These are phyloP conservation scores for Oscheius sp. DNA, from an alignment of 1,140 invertebrate genomes.

Conservation along the genomic window DNA sequence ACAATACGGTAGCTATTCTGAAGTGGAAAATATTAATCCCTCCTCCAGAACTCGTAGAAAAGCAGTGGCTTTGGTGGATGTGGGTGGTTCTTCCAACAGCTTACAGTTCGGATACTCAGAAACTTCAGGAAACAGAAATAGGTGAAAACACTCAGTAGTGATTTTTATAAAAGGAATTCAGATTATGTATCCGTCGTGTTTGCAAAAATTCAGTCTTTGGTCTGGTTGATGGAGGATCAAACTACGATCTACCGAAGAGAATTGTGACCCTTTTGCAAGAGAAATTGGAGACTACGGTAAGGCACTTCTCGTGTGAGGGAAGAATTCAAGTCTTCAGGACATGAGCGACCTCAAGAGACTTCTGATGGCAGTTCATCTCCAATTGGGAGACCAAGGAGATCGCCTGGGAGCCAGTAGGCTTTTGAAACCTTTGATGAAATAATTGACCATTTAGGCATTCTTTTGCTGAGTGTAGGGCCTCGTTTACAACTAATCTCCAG, in stretches of 20 bases:
- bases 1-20: slow-evolving; percentile 14
- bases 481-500: neutral
- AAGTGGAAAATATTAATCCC: slow-evolving; percentile 1
- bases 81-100: slow-evolving; percentile 12
- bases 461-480: neutral
- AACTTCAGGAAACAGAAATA: slow-evolving; percentile 29
- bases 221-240: slow-evolving; percentile 31
- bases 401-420: slow-evolving; percentile 30
- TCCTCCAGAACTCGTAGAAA: neutral
- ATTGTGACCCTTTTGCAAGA: neutral
- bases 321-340: slow-evolving; percentile 9
- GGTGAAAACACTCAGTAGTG: neutral
- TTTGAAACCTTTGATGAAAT: neutral
- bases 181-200: slow-evolving; percentile 32
- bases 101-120: slow-evolving; percentile 22
- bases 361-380: slow-evolving; percentile 10
- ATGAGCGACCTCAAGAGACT: slow-evolving; percentile 1
- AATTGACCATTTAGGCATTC: neutral
- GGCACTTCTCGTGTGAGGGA: neutral
- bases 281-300: slow-evolving; percentile 4
- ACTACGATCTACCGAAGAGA: slow-evolving; percentile 19
- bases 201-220: slow-evolving; percentile 25
- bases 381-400: slow-evolving; percentile 32
- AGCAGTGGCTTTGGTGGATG: slow-evolving; percentile 26
- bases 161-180: no score